phyloP scores from a whole-genome alignment of 2,888 invertebrate genomes.

The Aplocera efformata region DNA sequence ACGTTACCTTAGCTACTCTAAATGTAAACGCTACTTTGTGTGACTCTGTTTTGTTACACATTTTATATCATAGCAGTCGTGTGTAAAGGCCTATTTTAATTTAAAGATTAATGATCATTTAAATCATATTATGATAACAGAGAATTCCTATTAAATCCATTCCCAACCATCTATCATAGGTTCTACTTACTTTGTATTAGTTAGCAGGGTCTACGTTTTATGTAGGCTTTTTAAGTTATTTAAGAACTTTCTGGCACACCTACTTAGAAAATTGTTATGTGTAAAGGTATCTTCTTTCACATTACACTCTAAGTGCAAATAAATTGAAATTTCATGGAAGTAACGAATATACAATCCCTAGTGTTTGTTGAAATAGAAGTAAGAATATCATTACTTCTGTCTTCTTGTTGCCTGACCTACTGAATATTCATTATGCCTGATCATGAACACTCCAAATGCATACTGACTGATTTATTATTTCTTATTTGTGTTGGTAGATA shows the following conservation, averaged over 20 bases:
- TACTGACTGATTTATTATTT: slow-evolving; percentile 24
- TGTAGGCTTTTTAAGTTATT: slow-evolving; percentile 71
- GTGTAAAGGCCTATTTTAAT: slow-evolving; percentile 6
- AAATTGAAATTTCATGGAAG: too few species aligned
- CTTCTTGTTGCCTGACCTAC: slow-evolving; percentile 2
- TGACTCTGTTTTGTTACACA: too few species aligned
- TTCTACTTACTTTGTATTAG: slow-evolving; percentile 55
- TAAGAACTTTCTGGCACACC: slow-evolving; percentile 51
- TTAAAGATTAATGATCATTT: slow-evolving; percentile 1
- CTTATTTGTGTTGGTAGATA: slow-evolving; percentile 11
- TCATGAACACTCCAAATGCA: slow-evolving; percentile 16
- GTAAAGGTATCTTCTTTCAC: not conserved
- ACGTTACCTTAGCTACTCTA: too few species aligned
- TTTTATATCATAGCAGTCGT: too few species aligned
- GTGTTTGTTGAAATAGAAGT: too few species aligned
- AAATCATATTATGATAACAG: slow-evolving; percentile 7
- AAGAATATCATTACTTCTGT: too few species aligned
- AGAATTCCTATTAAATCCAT: slow-evolving; percentile 32
- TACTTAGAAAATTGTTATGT: slow-evolving; percentile 25
- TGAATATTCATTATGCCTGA: slow-evolving; percentile 7
- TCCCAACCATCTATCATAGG: slow-evolving; percentile 42
- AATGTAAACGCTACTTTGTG: too few species aligned
- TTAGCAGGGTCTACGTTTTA: slow-evolving; percentile 74
- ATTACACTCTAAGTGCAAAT: too few species aligned
- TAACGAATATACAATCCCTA: too few species aligned